Evolutionary conservation across 2,797 vertebrate species (phyloP).

Genomic region (Alectoris magna): DNA sequence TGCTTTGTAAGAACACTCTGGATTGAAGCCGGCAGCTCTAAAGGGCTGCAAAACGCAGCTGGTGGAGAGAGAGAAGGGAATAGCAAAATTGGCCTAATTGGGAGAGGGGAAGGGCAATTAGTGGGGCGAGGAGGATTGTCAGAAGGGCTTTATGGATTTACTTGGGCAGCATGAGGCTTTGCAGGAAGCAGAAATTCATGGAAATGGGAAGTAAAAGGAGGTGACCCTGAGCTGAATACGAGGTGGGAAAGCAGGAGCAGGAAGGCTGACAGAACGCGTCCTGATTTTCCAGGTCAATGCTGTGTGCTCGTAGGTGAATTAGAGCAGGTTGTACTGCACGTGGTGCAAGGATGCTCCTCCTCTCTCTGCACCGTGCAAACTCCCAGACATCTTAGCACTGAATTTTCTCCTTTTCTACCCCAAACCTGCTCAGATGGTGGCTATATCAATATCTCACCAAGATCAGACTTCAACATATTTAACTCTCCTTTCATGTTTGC

Average conservation of each 20-base stretch:
- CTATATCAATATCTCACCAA: not conserved
- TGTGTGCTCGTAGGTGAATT: not conserved
- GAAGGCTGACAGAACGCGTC: rapidly evolving
- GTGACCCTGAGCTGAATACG: rapidly evolving
- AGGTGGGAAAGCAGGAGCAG: rapidly evolving
- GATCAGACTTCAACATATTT: not conserved
- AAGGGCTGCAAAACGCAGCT: not conserved
- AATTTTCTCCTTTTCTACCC: not conserved
- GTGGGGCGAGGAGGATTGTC: not conserved
- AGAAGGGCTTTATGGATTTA: not conserved
- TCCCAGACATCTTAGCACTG: not conserved
- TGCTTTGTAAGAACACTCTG: not conserved
- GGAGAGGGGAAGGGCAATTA: constrained; percentile 25
- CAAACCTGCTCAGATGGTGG: not conserved
- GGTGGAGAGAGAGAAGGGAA: not conserved
- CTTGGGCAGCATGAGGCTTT: rapidly evolving
- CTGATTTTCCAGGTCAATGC: not conserved
- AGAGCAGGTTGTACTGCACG: not conserved
- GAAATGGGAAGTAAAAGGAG: not conserved
- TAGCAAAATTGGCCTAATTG: constrained; percentile 34
- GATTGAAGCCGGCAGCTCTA: not conserved
- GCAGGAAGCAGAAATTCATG: rapidly evolving
- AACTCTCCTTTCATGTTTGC: not conserved
- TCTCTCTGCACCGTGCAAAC: not conserved
- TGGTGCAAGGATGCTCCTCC: not conserved